Conservation (phyloP, 1,140 invertebrate genomes). For the Hyphantria cunea region DNA sequence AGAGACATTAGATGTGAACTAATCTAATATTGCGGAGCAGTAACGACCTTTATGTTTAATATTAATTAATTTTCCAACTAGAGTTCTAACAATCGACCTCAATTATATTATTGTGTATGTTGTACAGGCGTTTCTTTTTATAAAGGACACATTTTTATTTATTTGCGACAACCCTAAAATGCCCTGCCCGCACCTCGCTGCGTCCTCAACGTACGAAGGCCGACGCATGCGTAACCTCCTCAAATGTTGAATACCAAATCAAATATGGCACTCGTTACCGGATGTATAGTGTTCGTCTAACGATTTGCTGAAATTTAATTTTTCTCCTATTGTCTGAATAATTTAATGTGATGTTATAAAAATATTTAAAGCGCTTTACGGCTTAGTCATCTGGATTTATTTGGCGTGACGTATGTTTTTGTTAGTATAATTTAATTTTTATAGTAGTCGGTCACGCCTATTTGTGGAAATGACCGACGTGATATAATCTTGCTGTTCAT, state of each 20-base stretch:
- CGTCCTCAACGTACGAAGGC: slow-evolving; percentile 54
- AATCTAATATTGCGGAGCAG: background rate
- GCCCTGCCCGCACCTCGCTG: slow-evolving; percentile 34
- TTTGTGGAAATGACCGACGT: background rate
- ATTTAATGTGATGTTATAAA: background rate
- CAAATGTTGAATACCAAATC: slow-evolving; percentile 50
- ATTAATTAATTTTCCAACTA: too few species aligned
- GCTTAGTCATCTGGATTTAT: background rate
- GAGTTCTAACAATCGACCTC: too few species aligned
- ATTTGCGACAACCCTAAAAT: slow-evolving; percentile 29
- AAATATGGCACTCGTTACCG: slow-evolving; percentile 54
- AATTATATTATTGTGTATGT: too few species aligned
- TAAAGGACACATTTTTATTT: too few species aligned
- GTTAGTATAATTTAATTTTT: slow-evolving; percentile 1
- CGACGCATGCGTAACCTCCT: slow-evolving; percentile 50
- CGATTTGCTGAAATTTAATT: slow-evolving; percentile 27
- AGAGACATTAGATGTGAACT: background rate
- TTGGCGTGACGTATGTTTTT: slow-evolving; percentile 2
- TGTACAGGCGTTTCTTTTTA: too few species aligned
- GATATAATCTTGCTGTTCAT: too few species aligned
- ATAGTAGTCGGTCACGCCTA: background rate
- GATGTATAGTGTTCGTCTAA: slow-evolving; percentile 31
- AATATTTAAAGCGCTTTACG: background rate
- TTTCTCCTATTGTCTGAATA: slow-evolving; percentile 3
- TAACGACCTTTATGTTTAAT: too few species aligned